phyloP scores from a whole-genome alignment of 2,113 vertebrate species.

The Crotalus tigris region DNA sequence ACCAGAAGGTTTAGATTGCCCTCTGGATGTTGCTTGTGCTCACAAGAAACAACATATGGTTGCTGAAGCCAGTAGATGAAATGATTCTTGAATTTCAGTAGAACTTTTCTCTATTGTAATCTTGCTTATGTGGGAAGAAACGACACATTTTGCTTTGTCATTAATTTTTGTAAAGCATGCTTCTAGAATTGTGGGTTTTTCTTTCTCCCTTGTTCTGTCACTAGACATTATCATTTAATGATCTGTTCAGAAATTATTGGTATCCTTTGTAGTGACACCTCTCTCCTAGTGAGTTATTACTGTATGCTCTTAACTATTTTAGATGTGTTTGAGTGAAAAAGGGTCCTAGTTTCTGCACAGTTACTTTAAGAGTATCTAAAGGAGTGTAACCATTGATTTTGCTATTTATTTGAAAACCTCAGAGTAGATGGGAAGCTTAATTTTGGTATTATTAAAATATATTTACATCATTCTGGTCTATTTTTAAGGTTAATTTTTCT shows the following conservation, averaged over 20 bases:
- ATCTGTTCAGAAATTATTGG: not conserved
- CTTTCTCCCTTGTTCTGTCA: not conserved
- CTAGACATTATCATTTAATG: not conserved
- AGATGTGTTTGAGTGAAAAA: conserved; percentile 40
- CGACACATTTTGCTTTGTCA: not conserved
- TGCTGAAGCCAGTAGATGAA: not conserved
- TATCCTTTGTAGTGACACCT: conserved; percentile 8
- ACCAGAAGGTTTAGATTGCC: not conserved
- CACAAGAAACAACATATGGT: conserved; percentile 7
- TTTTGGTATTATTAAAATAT: conserved; percentile 58
- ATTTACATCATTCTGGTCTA: conserved; percentile 52
- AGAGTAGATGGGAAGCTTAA: conserved; percentile 32
- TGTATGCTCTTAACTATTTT: conserved; percentile 47
- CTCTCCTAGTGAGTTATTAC: conserved; percentile 54
- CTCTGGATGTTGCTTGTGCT: conserved; percentile 2
- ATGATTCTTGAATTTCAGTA: conserved; percentile 11
- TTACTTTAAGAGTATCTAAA: conserved; percentile 48
- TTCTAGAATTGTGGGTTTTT: not conserved
- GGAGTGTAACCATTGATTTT: conserved; percentile 31
- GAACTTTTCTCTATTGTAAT: not conserved
- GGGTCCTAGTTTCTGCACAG: conserved; percentile 38
- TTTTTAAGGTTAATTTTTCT: not conserved
- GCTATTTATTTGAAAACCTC: conserved; percentile 65
- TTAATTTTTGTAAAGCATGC: conserved; percentile 16
- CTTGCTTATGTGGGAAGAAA: conserved; percentile 7